Evolutionary conservation across 2,113 vertebrate genomes (phyloP).

Genomic region (Apodemus speciosus): DNA sequence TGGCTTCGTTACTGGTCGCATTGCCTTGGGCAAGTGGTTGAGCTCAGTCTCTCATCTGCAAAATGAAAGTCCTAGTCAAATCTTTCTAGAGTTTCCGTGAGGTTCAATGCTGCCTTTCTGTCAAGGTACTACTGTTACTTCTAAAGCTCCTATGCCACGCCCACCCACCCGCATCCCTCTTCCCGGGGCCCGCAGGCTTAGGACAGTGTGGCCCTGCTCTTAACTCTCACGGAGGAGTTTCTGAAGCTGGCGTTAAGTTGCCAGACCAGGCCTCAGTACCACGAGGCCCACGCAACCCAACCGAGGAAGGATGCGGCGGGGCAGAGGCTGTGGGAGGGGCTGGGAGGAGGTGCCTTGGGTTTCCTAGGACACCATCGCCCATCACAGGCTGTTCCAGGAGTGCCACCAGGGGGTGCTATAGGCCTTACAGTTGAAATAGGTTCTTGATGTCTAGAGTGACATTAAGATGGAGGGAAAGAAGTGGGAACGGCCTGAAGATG

Average conservation of each 20-base stretch:
- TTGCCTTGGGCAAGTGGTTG: neutral
- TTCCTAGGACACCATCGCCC: fast-evolving
- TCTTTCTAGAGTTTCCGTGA: neutral
- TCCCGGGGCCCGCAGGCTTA: neutral
- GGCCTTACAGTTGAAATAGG: neutral
- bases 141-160: neutral
- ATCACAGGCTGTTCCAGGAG: fast-evolving
- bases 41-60: neutral
- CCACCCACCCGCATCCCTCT: neutral
- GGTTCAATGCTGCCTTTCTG: neutral
- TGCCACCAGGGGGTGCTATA: constrained; percentile 42
- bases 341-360: fast-evolving
- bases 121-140: neutral
- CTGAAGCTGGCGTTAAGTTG: neutral
- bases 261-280: neutral
- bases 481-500: neutral
- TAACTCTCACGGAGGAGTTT: neutral
- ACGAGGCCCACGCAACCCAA: neutral
- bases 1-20: neutral
- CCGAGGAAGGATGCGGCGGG: neutral
- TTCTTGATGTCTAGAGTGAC: neutral
- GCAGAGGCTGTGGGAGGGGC: no score
- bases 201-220: neutral
- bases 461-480: fast-evolving
- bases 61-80: neutral